Evolutionary conservation across 2,797 vertebrate genomes (phyloP).

Genomic region (Naso thynnoides): DNA sequence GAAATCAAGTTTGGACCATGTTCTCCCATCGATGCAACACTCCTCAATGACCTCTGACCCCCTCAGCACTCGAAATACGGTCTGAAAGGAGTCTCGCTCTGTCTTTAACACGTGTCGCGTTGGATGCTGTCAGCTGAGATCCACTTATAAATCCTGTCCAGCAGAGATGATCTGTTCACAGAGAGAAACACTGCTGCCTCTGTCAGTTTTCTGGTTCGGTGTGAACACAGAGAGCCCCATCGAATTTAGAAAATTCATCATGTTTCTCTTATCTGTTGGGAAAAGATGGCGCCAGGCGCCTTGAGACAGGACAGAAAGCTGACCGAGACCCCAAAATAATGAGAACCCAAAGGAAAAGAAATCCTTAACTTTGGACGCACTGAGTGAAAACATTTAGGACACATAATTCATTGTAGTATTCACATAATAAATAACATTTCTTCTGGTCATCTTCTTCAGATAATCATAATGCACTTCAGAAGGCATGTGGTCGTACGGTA

Average conservation of each 20-base stretch:
- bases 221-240: neutral
- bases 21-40: neutral
- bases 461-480: conserved; percentile 88
- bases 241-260: neutral
- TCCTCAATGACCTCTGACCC: conserved; percentile 5
- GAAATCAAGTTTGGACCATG: conserved; percentile 18
- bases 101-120: neutral
- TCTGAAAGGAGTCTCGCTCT: neutral
- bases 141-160: conserved; percentile 31
- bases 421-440: conserved; percentile 77
- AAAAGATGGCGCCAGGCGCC: conserved; percentile 7
- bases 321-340: neutral
- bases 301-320: conserved; percentile 5
- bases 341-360: neutral
- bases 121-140: conserved; percentile 18
- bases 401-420: conserved; percentile 79
- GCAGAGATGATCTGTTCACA: conserved; percentile 2
- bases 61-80: neutral
- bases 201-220: neutral
- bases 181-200: neutral
- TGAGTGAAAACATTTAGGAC: conserved; percentile 41
- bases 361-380: conserved; percentile 47
- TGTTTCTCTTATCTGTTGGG: neutral
- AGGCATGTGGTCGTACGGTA: conserved; percentile 84
- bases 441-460: conserved; percentile 55